Base-by-base conservation (phyloP, 2,797 vertebrate genomes). In the Myotis findleyi region DNA sequence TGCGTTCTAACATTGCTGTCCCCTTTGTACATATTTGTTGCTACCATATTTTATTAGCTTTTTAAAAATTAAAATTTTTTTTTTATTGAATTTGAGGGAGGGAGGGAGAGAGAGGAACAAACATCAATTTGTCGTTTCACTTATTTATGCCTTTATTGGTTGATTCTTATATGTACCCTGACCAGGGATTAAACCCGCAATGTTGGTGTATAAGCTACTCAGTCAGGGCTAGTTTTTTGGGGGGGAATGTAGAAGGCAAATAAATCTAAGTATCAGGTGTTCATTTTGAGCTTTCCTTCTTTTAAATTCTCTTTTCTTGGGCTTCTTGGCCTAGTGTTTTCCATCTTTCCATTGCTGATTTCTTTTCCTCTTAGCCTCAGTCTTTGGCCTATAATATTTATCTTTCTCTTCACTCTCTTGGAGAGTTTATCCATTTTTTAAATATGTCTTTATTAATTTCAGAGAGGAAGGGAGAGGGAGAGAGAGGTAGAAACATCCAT, bases 221-320 rank as follows among this genome's bases (percentile, higher is more conserved):
- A 68, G n/a, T 18, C n/a, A 68, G 62, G 62, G 62, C 62, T n/a
- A 64, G 36, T 86, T 84, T 89, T 81, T 77, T 14, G 38, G 1
- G 59, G 5, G 25, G 59, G 71, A 89, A 80, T 89, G 41, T 84
- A 16, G 38, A 91, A 95, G 44, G 25, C 41, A 96, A 20, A 73
- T 84, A 96, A 20, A 73, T 84, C 27, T 87, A 91, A 91, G 20
- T 71, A 94, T 92, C 21, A 27, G 13, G 51, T 91, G 53, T 80
- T 93, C 6, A 33, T 84, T 64, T 92, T 93, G n/a, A 73, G 49
- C 49, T 96, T 97, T 92, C 81, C 69, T 89, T 91, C 41, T 25
- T 77, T 93, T 83, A 86, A 81, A 41, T 55, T 77, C 4, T 85
- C 33, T 49, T 81, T 95, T 91, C 47, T 49, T 89, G 17, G 36